phyloP scores from a whole-genome alignment of 2,797 vertebrate species.

The Cirrhinus molitorella region DNA sequence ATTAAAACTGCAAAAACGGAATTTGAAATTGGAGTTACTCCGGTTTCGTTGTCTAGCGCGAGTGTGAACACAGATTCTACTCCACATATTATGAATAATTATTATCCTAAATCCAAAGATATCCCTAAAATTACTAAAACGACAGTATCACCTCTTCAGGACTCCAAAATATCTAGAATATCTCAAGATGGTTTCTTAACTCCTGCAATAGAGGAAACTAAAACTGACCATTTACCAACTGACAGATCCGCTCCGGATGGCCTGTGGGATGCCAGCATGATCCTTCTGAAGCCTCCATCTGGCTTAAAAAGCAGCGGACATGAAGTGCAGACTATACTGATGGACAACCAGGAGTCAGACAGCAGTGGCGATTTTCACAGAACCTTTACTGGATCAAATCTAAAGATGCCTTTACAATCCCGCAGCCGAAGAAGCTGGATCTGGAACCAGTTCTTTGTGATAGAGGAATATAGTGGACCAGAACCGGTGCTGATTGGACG shows the following conservation, averaged over 20 bases:
- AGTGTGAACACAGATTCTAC: slow-evolving; percentile 24
- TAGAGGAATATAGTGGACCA: slow-evolving; percentile 91
- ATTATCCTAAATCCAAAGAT: background rate
- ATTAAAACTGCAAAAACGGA: slow-evolving; percentile 4
- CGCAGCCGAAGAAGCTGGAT: slow-evolving; percentile 90
- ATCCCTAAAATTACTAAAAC: background rate
- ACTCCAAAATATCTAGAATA: background rate
- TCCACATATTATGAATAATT: background rate
- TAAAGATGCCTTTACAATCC: slow-evolving; percentile 61
- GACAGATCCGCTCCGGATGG: background rate
- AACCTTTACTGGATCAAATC: slow-evolving; percentile 32
- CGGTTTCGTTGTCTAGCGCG: slow-evolving; percentile 5
- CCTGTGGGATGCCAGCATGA: background rate
- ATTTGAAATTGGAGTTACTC: slow-evolving; percentile 29
- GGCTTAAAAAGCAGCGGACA: slow-evolving; percentile 13
- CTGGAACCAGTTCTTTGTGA: slow-evolving; percentile 97
- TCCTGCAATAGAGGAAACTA: slow-evolving; percentile 1
- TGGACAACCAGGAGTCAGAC: slow-evolving; percentile 14
- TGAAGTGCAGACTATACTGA: slow-evolving; percentile 53
- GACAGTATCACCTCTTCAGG: background rate
- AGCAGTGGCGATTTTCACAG: slow-evolving; percentile 51
- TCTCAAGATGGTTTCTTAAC: background rate
- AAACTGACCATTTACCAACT: background rate
- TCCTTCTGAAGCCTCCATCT: slow-evolving; percentile 53
- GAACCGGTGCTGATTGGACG: slow-evolving; percentile 92